Percentiles rank a stretch among this genome's conserved stretches.
Conservation (phyloP, 2,113 vertebrate species). For the Perognathus longimembris region DNA sequence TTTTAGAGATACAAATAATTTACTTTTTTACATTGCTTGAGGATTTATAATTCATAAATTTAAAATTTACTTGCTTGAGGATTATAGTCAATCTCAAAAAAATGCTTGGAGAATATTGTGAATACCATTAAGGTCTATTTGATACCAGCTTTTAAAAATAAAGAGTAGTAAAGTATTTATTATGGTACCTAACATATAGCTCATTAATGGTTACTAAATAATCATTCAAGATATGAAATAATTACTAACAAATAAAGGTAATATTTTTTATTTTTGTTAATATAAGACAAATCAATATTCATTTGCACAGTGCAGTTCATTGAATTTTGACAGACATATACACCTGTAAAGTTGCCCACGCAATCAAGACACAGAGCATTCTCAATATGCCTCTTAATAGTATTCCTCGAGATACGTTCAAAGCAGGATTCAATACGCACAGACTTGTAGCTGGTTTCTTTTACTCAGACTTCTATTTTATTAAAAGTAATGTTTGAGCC, state of each 20-base stretch:
- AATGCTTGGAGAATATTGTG: background rate
- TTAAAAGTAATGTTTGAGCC: background rate
- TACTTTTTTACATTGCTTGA: background rate
- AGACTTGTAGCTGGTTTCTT: background rate
- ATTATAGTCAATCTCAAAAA: background rate
- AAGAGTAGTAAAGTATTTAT: background rate
- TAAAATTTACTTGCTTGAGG: background rate
- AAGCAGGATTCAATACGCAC: background rate
- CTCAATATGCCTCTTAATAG: background rate
- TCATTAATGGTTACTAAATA: conserved; percentile 20
- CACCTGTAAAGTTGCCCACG: background rate
- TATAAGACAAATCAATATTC: background rate
- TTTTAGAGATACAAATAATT: conserved; percentile 37
- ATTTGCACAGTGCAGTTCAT: background rate
- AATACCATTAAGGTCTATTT: background rate
- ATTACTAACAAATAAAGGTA: background rate
- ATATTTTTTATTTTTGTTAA: background rate
- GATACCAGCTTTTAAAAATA: background rate
- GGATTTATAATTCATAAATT: no score
- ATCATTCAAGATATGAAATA: conserved; percentile 5
- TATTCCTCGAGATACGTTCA: background rate
- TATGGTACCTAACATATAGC: background rate
- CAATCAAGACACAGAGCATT: background rate
- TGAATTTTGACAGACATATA: background rate
- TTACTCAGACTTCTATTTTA: background rate